Evolutionary conservation across 2,113 vertebrate genomes (phyloP).

Genomic region (Craseonycteris thonglongyai): DNA sequence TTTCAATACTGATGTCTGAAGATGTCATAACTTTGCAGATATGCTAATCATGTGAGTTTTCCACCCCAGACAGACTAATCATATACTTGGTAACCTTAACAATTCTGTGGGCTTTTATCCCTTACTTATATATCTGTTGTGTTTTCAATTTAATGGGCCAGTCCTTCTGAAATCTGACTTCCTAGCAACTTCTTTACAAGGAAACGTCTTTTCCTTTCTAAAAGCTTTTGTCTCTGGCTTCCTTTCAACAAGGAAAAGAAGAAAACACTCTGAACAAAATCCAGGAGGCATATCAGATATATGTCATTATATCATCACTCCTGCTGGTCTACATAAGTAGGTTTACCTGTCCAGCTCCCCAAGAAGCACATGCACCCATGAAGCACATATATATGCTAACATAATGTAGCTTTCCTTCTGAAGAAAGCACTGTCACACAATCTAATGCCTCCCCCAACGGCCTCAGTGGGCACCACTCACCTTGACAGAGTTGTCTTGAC

Average conservation of each 20-base stretch:
- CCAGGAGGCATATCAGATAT: neutral
- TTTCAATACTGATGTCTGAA: neutral
- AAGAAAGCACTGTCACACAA: neutral
- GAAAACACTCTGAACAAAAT: neutral
- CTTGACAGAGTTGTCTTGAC: slow-evolving; percentile 98
- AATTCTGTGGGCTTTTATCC: neutral
- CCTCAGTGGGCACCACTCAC: slow-evolving; percentile 73
- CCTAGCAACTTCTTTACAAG: neutral
- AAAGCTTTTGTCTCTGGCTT: slow-evolving; percentile 21
- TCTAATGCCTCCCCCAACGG: neutral
- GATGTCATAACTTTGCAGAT: neutral
- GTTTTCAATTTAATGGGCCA: neutral
- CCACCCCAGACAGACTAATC: neutral
- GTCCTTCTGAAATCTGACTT: neutral
- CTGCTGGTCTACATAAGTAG: neutral
- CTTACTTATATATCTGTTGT: neutral
- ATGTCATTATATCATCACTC: neutral
- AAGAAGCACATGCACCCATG: neutral
- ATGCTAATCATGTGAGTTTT: neutral
- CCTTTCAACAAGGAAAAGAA: neutral
- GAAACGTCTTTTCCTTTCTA: slow-evolving; percentile 9
- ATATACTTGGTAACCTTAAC: neutral
- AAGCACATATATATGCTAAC: neutral
- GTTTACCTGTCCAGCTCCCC: neutral
- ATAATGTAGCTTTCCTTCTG: neutral